phyloP scores from a whole-genome alignment of 2,888 invertebrate species.

The Idaea straminata region DNA sequence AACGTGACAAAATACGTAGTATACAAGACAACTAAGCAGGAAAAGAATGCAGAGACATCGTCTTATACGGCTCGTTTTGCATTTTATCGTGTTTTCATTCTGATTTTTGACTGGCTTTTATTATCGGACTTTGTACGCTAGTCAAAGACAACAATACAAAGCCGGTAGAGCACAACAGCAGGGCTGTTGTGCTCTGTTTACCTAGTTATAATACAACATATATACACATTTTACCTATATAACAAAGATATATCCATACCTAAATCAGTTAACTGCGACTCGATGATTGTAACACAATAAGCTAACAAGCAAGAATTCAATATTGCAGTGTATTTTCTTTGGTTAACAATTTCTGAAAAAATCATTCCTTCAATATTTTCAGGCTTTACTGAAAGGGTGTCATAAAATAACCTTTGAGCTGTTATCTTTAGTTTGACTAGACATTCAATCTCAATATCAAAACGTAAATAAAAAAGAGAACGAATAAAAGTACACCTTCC shows the following conservation, averaged over 20 bases:
- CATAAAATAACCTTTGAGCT: background rate
- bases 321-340: background rate
- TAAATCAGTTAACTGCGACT: background rate
- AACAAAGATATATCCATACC: background rate
- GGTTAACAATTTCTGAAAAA: background rate
- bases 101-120: no score
- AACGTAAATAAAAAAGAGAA: background rate
- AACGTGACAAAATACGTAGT: no score
- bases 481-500: background rate
- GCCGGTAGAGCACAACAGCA: no score
- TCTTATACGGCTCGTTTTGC: no score
- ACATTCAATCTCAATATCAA: background rate
- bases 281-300: background rate
- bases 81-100: no score
- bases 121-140: no score
- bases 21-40: no score
- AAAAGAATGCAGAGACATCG: no score
- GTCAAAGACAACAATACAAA: no score
- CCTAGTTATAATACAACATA: no score
- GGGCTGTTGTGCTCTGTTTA: no score
- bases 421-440: background rate
- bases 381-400: background rate
- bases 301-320: background rate
- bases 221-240: no score
- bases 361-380: background rate